phyloP scores from a whole-genome alignment of 2,888 invertebrate species.

The Flexamia atlantica region DNA sequence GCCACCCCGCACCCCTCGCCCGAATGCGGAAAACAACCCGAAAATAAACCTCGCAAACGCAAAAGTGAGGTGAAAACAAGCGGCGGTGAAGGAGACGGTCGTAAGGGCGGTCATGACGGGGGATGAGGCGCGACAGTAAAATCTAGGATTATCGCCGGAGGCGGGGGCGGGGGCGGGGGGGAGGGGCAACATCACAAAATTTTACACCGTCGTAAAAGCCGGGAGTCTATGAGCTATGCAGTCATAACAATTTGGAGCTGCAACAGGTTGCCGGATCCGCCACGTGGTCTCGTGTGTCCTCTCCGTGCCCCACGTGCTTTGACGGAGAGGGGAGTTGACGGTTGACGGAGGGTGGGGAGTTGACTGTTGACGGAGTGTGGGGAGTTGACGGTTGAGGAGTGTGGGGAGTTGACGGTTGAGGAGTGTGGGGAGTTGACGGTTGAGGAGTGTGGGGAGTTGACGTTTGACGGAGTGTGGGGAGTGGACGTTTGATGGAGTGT shows the following conservation, averaged over 20 bases:
- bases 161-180: constrained; percentile 45
- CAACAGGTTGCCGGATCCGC: constrained; percentile 53
- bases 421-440: too few species aligned
- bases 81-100: not conserved
- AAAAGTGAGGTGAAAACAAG: constrained; percentile 50
- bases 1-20: too few species aligned
- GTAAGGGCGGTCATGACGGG: constrained; percentile 29
- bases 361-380: too few species aligned
- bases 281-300: not conserved
- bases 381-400: too few species aligned
- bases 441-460: too few species aligned
- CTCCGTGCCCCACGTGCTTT: not conserved
- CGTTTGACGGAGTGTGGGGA: too few species aligned
- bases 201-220: constrained; percentile 61
- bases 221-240: constrained; percentile 62
- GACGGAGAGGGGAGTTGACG: not conserved
- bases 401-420: too few species aligned
- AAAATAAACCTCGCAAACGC: constrained; percentile 14
- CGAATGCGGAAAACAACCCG: too few species aligned
- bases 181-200: constrained; percentile 60
- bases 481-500: too few species aligned
- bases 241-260: constrained; percentile 61
- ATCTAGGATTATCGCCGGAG: constrained; percentile 59
- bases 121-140: constrained; percentile 51
- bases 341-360: not conserved